A percentile compares a stretch with the other conserved stretches of the same genome.
Evolutionary conservation across 2,888 invertebrate genomes (phyloP).

Genomic region (Drosophila recens): DNA sequence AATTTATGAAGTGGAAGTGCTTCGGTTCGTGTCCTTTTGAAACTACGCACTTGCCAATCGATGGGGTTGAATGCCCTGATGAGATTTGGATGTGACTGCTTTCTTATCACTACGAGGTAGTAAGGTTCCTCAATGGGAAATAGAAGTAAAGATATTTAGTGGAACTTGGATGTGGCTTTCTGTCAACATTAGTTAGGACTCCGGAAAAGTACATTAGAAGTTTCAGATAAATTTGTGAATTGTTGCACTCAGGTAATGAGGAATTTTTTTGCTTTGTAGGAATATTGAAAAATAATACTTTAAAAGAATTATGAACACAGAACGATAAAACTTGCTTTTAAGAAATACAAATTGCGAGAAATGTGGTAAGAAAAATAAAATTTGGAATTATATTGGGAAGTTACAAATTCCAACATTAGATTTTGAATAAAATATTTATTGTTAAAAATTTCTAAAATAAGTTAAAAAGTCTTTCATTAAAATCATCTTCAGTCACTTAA

Average conservation of each 20-base stretch:
- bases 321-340: too few species aligned
- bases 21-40: background rate
- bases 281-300: background rate
- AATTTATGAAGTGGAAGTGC: constrained; percentile 74
- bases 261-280: background rate
- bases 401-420: background rate
- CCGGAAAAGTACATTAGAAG: background rate
- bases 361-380: background rate
- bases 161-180: background rate
- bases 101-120: background rate
- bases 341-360: background rate
- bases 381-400: background rate
- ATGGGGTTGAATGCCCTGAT: constrained; percentile 18
- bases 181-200: background rate
- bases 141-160: background rate
- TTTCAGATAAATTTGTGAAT: background rate
- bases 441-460: too few species aligned
- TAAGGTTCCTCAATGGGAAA: background rate
- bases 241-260: background rate
- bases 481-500: background rate
- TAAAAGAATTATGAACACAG: too few species aligned
- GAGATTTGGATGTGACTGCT: background rate
- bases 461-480: too few species aligned
- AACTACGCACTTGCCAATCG: constrained; percentile 11
- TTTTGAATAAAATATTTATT: too few species aligned